These are phyloP conservation scores for Apoderus coryli DNA, from an alignment of 2,888 invertebrate genomes.

Conservation along the genomic window DNA sequence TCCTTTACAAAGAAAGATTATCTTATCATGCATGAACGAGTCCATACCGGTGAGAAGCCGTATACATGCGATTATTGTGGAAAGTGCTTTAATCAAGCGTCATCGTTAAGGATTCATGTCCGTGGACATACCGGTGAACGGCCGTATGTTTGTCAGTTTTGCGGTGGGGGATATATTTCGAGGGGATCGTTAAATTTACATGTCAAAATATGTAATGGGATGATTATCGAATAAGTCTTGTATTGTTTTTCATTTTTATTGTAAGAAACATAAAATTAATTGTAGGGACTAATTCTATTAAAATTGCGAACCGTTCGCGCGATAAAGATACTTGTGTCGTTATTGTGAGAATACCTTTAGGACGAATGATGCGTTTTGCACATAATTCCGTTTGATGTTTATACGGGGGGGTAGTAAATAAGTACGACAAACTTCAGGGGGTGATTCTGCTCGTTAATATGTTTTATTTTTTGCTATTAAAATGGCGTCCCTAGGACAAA, in stretches of 20 bases:
- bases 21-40: conserved; percentile 27
- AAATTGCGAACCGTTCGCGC: no score
- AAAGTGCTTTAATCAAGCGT: conserved; percentile 26
- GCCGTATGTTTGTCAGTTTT: conserved; percentile 26
- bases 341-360: no score
- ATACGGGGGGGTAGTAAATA: no score
- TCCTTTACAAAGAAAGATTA: conserved; percentile 26
- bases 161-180: conserved; percentile 23
- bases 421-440: no score
- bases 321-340: no score
- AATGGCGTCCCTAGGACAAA: no score
- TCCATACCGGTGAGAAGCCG: conserved; percentile 30
- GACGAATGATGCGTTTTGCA: no score
- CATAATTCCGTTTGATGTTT: no score
- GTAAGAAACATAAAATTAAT: not conserved
- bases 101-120: conserved; percentile 25
- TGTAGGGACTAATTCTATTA: no score
- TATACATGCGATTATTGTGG: conserved; percentile 29
- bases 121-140: conserved; percentile 26
- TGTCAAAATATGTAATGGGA: conserved; percentile 22
- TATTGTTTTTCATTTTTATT: not conserved
- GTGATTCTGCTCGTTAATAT: no score
- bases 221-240: conserved; percentile 11
- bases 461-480: no score
- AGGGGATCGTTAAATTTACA: conserved; percentile 25